Base-by-base conservation (phyloP, 2,888 invertebrate genomes). In the Schizaphis graminum region DNA sequence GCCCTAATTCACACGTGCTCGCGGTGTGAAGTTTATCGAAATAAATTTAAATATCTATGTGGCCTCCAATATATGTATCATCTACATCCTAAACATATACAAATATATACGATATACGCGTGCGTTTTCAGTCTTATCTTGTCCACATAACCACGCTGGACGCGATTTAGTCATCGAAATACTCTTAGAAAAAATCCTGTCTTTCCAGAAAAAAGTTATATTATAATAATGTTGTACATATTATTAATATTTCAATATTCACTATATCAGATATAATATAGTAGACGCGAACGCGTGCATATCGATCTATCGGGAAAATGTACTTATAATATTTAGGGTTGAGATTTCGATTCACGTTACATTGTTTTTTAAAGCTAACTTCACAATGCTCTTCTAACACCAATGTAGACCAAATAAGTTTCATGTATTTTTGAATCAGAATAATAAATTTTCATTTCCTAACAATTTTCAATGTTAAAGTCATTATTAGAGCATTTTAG, bases 1-100 rank as follows among this genome's bases (percentile, higher is more conserved):
- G 86, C 13, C 86, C 86, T 86, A 86, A 86, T 86, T 86, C 49
- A 53, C 87, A 28, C 88, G 56, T 53, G n/a, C 88, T 49, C 53
- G 88, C 26, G 10, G 53, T 56, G 24, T 13, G 56, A 88, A 35
- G 13, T 53, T 21, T 56, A 88, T 88, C 56, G 56, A 35, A 56
- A 88, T 49, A 56, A 88, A 41, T 88, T 56, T 88, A 56, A 86
- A 86, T 28, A 86, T 26, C 47, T 24, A 8, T 24, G 8, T 77
- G 67, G 67, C 67, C 67, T 67, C n/a, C 67, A 35, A 67, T 67
- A 35, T 16, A n/a, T 26, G 26, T 26, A 57, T 57, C 57, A 26
- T 57, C 57, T 57, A 57, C 57, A 26, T 67, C 67, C 16, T 67
- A 35, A 35, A 67, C n/a, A 67, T n/a, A n/a, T n/a, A n/a, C n/a